Evolutionary conservation across 2,888 invertebrate genomes (phyloP).

Genomic region (Dexiosoma caninum): DNA sequence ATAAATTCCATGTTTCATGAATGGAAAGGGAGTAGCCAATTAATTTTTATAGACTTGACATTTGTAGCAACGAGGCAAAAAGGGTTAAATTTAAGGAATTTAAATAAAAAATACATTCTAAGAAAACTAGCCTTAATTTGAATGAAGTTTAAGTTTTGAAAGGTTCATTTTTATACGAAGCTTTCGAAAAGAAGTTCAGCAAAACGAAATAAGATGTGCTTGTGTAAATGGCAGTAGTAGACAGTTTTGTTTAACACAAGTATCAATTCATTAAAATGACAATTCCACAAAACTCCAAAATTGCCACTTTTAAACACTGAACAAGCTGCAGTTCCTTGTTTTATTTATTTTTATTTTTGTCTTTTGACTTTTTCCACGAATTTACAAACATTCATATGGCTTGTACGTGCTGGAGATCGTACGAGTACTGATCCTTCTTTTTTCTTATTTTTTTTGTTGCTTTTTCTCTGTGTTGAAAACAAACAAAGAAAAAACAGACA

Average conservation of each 20-base stretch:
- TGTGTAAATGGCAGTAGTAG: constrained; percentile 50
- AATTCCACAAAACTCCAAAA: constrained; percentile 75
- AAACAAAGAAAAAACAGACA: background rate
- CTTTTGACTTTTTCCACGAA: constrained; percentile 73
- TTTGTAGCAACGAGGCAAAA: background rate
- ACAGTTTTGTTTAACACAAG: constrained; percentile 72
- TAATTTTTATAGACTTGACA: constrained; percentile 38
- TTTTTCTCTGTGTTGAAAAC: background rate
- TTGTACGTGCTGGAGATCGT: constrained; percentile 34
- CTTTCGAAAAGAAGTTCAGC: background rate
- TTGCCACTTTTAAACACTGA: constrained; percentile 31
- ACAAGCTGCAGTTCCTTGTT: constrained; percentile 62
- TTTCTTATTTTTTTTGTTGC: background rate
- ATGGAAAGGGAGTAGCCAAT: constrained; percentile 28
- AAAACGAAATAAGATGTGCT: constrained; percentile 32
- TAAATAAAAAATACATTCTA: background rate
- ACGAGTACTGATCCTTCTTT: background rate
- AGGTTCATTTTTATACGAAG: background rate
- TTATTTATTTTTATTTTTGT: background rate
- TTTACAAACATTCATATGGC: constrained; percentile 66
- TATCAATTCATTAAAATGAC: constrained; percentile 77
- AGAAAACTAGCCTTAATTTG: constrained; percentile 6
- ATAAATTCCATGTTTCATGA: constrained; percentile 20
- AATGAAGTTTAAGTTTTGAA: constrained; percentile 6
- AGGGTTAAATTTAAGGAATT: constrained; percentile 14